Evolutionary conservation across 2,113 vertebrate species (phyloP).

Genomic region (Lepisosteus osseus): DNA sequence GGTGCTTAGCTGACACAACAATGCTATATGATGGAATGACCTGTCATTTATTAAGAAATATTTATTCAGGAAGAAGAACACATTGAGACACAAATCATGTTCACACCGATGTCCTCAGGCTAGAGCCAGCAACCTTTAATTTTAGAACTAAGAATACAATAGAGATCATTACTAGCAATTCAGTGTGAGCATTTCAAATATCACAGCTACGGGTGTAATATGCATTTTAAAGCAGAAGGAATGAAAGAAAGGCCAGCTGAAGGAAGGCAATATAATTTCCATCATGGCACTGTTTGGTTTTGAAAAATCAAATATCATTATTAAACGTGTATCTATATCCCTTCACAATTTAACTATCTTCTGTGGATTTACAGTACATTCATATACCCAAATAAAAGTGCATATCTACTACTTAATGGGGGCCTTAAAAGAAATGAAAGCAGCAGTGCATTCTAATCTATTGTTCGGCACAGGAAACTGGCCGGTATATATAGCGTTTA

Average conservation of each 20-base stretch:
- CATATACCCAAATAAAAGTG: too few species aligned
- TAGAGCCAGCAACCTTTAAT: conserved; percentile 58
- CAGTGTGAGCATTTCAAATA: conserved; percentile 31
- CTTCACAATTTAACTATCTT: too few species aligned
- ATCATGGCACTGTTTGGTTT: conserved; percentile 28
- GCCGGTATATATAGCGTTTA: conserved; percentile 57
- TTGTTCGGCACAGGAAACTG: conserved; percentile 47
- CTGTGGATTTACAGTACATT: too few species aligned
- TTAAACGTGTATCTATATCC: too few species aligned
- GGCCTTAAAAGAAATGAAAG: conserved; percentile 33
- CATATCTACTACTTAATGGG: too few species aligned
- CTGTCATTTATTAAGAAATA: conserved; percentile 36
- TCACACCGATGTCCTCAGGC: conserved; percentile 20
- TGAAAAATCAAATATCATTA: too few species aligned
- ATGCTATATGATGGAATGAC: conserved; percentile 30
- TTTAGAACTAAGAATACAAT: conserved; percentile 45
- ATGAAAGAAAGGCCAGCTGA: conserved; percentile 56
- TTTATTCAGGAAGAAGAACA: conserved; percentile 44
- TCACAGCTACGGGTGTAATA: conserved; percentile 47
- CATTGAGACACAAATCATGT: conserved; percentile 4
- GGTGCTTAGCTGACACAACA: conserved; percentile 38
- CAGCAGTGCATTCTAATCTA: conserved; percentile 41
- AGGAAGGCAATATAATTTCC: conserved; percentile 46
- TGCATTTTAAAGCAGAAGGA: conserved; percentile 41
- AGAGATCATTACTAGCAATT: conserved; percentile 49